Evolutionary conservation across 2,113 vertebrate species (phyloP).

Genomic region (Brachirus orientalis): DNA sequence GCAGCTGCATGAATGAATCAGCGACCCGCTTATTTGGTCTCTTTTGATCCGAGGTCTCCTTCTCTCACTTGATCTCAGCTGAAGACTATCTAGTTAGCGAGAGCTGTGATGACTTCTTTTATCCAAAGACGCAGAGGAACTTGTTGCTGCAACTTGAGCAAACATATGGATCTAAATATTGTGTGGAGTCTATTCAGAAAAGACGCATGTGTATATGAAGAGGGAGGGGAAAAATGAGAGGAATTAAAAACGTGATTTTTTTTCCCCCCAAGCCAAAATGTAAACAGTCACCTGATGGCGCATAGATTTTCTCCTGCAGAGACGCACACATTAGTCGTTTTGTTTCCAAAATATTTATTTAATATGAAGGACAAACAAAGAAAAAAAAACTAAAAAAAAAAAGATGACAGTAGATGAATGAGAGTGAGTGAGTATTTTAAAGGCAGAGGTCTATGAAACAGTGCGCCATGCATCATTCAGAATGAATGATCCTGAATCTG

Average conservation of each 20-base stretch:
- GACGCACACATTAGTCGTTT: too few relatives aligned
- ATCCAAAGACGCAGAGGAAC: constrained; percentile 32
- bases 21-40: constrained; percentile 88
- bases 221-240: not conserved
- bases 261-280: not conserved
- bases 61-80: constrained; percentile 87
- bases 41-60: constrained; percentile 93
- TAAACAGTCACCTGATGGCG: constrained; percentile 20
- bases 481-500: constrained; percentile 91
- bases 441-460: too few relatives aligned
- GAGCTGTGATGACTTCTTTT: constrained; percentile 52
- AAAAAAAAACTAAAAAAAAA: too few relatives aligned
- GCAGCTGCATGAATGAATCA: constrained; percentile 93
- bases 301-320: not conserved
- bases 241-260: not conserved
- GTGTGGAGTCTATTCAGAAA: constrained; percentile 13
- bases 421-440: too few relatives aligned
- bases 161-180: constrained; percentile 56
- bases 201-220: not conserved
- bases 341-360: not conserved
- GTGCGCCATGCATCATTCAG: constrained; percentile 79
- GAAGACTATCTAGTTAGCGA: constrained; percentile 34
- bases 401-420: too few relatives aligned
- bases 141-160: constrained; percentile 64
- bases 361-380: too few relatives aligned